These are phyloP conservation scores for Turnix velox DNA, from an alignment of 2,113 vertebrate species.

Conservation along the genomic window DNA sequence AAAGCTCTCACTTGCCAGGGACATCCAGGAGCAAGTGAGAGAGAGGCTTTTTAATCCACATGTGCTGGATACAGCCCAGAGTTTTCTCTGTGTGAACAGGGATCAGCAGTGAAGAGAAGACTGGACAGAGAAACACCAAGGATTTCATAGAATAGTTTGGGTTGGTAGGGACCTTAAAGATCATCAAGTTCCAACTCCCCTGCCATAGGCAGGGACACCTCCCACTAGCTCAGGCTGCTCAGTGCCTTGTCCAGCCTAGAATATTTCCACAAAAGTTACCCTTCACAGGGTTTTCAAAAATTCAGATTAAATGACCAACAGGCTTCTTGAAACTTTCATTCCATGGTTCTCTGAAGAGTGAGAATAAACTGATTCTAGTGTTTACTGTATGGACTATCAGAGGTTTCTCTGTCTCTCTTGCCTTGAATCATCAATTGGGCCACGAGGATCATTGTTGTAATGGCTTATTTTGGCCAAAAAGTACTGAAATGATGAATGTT, in stretches of 20 bases:
- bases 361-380: not conserved
- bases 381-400: not conserved
- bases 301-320: not conserved
- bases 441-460: not conserved
- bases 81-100: not conserved
- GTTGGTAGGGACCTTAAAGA: too few species aligned
- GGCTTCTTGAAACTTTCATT: not conserved
- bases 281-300: not conserved
- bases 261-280: not conserved
- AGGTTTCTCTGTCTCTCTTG: not conserved
- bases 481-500: not conserved
- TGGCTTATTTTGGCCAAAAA: not conserved
- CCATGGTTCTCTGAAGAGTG: not conserved
- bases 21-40: not conserved
- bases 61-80: rapidly evolving
- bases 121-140: not conserved
- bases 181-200: too few species aligned
- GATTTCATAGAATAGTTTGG: too few species aligned
- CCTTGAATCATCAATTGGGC: not conserved
- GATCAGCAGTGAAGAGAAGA: not conserved
- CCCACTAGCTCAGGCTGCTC: too few species aligned
- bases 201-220: too few species aligned
- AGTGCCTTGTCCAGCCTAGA: too few species aligned
- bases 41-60: not conserved
- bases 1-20: not conserved